Evolutionary conservation across 2,888 invertebrate genomes (phyloP).

Genomic region (Parapristionchus giblindavisi): DNA sequence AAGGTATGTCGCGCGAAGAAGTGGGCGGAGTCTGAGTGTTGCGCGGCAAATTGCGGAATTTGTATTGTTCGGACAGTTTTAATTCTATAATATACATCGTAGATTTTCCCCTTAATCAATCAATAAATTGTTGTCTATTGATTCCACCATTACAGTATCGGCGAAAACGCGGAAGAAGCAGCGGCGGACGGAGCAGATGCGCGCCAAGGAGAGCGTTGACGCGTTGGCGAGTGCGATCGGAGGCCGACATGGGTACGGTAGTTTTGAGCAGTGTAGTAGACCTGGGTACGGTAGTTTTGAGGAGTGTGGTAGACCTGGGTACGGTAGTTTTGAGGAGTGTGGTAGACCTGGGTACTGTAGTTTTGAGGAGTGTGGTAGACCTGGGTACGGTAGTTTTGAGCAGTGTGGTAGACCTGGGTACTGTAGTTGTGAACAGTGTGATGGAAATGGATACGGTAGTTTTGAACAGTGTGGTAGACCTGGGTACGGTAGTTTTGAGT

Average conservation of each 20-base stretch:
- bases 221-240: conserved; percentile 13
- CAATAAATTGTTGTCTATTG: too few relatives aligned
- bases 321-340: background rate
- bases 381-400: background rate
- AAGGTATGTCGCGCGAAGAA: too few relatives aligned
- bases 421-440: conserved; percentile 37
- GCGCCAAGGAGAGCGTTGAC: conserved; percentile 24
- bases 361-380: background rate
- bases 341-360: background rate
- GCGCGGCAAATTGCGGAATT: too few relatives aligned
- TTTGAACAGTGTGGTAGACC: too few relatives aligned
- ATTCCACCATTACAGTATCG: conserved; percentile 8
- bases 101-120: too few relatives aligned
- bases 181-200: background rate
- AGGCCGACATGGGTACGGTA: conserved; percentile 27
- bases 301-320: background rate
- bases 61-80: too few relatives aligned
- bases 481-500: too few relatives aligned
- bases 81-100: too few relatives aligned
- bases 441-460: background rate
- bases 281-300: background rate
- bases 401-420: background rate
- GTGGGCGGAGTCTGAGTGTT: too few relatives aligned
- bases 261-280: background rate
- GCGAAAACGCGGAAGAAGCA: conserved; percentile 12